Evolutionary conservation across 2,113 vertebrate species (phyloP).

Genomic region (Hyperopisus bebe): DNA sequence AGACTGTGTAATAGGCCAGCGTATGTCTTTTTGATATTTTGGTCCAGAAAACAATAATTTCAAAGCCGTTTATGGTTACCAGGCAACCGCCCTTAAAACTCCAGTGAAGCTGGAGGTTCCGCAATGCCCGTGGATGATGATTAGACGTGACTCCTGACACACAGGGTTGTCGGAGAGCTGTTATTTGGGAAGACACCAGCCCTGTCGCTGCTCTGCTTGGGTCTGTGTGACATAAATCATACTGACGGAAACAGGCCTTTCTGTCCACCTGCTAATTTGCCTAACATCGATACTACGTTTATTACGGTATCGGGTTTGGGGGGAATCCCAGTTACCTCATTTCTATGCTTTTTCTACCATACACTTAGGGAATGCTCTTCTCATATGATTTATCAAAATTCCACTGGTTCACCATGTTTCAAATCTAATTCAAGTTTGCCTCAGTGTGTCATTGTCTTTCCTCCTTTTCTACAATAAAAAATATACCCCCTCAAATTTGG

Average conservation of each 20-base stretch:
- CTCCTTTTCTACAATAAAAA: neutral
- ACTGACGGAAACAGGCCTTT: neutral
- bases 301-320: neutral
- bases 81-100: slow-evolving; percentile 66
- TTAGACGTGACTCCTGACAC: neutral
- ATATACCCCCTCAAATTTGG: neutral
- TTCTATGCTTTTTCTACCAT: neutral
- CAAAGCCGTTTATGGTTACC: slow-evolving; percentile 59
- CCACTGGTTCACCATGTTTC: neutral
- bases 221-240: neutral
- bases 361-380: neutral
- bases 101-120: slow-evolving; percentile 48
- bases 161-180: neutral
- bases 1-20: slow-evolving; percentile 47
- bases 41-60: slow-evolving; percentile 52
- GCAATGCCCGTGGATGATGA: neutral
- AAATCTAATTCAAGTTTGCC: neutral
- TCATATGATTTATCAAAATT: neutral
- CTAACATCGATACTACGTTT: neutral
- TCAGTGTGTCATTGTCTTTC: neutral
- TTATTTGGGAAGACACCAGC: slow-evolving; percentile 2
- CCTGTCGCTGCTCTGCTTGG: slow-evolving; percentile 6
- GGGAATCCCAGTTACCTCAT: neutral
- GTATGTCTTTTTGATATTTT: slow-evolving; percentile 60
- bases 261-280: neutral